phyloP scores from a whole-genome alignment of 2,797 vertebrate species.

The Potorous gilbertii region DNA sequence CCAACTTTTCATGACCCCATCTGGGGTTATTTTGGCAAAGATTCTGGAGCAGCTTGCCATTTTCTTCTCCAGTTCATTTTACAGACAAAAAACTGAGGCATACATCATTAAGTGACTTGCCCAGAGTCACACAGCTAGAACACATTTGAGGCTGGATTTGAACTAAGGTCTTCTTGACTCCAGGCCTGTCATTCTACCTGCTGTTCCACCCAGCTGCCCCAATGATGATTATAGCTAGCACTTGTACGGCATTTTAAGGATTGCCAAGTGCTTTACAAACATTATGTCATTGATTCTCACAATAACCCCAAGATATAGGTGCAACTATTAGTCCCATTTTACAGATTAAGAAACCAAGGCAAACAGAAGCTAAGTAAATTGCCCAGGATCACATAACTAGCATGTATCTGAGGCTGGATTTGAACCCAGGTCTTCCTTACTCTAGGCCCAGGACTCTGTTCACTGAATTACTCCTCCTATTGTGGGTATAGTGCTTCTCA shows the following conservation, averaged over 20 bases:
- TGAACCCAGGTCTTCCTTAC: neutral
- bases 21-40: neutral
- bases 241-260: too few relatives aligned
- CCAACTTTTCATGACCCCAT: neutral
- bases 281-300: too few relatives aligned
- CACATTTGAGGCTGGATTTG: too few relatives aligned
- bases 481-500: neutral
- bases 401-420: neutral
- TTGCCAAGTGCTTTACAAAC: too few relatives aligned
- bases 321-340: too few relatives aligned
- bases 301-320: too few relatives aligned
- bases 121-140: too few relatives aligned
- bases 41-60: neutral
- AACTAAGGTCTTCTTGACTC: too few relatives aligned
- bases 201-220: too few relatives aligned
- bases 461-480: neutral
- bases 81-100: neutral
- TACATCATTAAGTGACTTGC: neutral
- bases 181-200: too few relatives aligned
- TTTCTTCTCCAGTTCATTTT: neutral
- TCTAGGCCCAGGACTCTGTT: neutral
- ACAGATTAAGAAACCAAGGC: neutral
- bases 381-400: neutral
- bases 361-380: neutral
- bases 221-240: too few relatives aligned